Evolutionary conservation across 2,113 vertebrate genomes (phyloP).

Genomic region (Platysternon megacephalum): DNA sequence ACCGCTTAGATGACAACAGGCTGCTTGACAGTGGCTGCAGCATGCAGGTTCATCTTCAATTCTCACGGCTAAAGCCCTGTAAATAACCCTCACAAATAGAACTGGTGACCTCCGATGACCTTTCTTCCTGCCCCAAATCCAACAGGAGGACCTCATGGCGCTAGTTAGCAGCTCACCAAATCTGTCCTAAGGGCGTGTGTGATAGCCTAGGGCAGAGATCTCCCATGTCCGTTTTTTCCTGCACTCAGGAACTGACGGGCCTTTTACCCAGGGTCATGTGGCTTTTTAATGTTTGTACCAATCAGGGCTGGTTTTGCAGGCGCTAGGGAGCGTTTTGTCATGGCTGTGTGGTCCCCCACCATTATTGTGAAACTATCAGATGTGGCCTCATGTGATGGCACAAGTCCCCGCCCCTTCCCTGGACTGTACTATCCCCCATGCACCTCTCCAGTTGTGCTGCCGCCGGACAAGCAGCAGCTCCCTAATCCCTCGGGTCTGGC

Average conservation of each 20-base stretch:
- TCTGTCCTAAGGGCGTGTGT: not conserved
- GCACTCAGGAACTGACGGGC: not conserved
- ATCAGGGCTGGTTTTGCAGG: not conserved
- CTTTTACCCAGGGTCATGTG: not conserved
- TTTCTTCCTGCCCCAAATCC: not conserved
- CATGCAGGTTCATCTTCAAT: not conserved
- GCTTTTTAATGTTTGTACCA: not conserved
- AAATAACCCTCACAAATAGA: not conserved
- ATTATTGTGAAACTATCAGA: not conserved
- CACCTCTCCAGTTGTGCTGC: not conserved
- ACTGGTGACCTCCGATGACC: not conserved
- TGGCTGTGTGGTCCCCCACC: not conserved
- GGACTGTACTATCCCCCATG: not conserved
- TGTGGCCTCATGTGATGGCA: not conserved
- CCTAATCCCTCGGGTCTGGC: not conserved
- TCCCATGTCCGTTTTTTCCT: not conserved
- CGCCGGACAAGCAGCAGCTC: not conserved
- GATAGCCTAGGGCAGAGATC: not conserved
- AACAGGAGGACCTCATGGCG: not conserved
- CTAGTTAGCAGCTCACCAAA: not conserved
- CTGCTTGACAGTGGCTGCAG: not conserved
- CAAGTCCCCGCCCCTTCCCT: not conserved
- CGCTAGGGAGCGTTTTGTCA: fast-evolving
- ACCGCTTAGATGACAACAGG: not conserved
- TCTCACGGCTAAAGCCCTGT: not conserved